Conservation (phyloP, 2,797 vertebrate genomes). For the Anas bahamensis region DNA sequence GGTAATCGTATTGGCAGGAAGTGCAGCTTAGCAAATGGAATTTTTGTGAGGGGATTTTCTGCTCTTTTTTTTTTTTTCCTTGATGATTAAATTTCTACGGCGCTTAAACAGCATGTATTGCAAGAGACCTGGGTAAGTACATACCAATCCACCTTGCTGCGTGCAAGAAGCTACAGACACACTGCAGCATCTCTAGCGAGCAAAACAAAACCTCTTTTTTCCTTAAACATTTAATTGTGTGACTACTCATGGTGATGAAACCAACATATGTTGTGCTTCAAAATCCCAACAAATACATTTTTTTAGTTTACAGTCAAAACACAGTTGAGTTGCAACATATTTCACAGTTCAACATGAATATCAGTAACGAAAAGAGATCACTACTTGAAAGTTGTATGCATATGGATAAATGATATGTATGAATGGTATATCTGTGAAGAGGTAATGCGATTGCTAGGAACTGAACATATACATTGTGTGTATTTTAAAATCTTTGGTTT, state of each 20-base stretch:
- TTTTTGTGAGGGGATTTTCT: background rate
- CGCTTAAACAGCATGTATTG: background rate
- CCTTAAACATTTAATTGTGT: background rate
- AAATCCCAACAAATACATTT: background rate
- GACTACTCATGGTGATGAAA: background rate
- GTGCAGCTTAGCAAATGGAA: background rate
- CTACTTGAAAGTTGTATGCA: background rate
- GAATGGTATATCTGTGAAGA: background rate
- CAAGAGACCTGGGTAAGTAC: background rate
- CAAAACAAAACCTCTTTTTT: background rate
- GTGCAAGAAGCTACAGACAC: background rate
- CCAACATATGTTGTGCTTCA: background rate
- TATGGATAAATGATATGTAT: background rate
- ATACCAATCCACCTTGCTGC: background rate
- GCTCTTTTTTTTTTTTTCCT: fast-evolving
- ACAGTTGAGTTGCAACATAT: background rate
- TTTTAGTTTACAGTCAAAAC: background rate
- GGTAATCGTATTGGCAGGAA: background rate
- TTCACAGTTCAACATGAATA: background rate
- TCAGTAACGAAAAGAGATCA: background rate
- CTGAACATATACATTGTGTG: background rate
- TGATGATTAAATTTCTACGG: background rate
- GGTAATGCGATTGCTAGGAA: background rate
- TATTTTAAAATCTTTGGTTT: background rate
- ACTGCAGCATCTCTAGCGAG: background rate